phyloP scores from a whole-genome alignment of 1,140 invertebrate genomes.

The Penaeus japonicus region DNA sequence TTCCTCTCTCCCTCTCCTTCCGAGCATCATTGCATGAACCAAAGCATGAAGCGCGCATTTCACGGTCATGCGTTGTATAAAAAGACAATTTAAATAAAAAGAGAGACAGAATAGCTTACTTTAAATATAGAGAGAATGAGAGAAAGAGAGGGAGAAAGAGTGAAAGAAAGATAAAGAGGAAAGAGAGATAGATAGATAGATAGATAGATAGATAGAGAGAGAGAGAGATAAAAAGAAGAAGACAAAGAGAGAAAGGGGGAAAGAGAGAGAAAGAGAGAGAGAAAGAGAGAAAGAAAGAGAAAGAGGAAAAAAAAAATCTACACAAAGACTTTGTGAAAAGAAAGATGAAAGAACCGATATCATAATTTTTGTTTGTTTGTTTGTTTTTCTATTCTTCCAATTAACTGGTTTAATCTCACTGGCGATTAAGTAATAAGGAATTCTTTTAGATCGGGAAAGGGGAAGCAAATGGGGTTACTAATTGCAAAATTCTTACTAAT shows the following conservation, averaged over 20 bases:
- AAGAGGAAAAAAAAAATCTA: background rate
- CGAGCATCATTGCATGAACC: background rate
- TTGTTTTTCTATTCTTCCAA: background rate
- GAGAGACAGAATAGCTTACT: background rate
- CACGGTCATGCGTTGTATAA: background rate
- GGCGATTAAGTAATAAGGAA: background rate
- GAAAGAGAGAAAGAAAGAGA: background rate
- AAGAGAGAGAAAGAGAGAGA: background rate
- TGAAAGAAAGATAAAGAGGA: background rate
- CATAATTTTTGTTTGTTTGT: background rate
- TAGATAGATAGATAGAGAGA: background rate
- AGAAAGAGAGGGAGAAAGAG: background rate
- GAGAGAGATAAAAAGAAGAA: background rate
- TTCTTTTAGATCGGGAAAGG: background rate
- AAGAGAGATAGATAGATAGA: conserved; percentile 23
- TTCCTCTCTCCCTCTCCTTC: background rate
- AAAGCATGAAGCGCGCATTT: background rate
- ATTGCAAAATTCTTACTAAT: no score
- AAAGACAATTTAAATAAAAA: background rate
- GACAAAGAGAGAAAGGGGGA: background rate
- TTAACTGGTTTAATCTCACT: background rate
- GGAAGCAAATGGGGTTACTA: no score
- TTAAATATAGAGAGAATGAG: background rate
- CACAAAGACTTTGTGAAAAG: background rate
- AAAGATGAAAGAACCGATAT: no score